phyloP scores from a whole-genome alignment of 2,113 vertebrate species.

The Phrynocephalus versicolor region DNA sequence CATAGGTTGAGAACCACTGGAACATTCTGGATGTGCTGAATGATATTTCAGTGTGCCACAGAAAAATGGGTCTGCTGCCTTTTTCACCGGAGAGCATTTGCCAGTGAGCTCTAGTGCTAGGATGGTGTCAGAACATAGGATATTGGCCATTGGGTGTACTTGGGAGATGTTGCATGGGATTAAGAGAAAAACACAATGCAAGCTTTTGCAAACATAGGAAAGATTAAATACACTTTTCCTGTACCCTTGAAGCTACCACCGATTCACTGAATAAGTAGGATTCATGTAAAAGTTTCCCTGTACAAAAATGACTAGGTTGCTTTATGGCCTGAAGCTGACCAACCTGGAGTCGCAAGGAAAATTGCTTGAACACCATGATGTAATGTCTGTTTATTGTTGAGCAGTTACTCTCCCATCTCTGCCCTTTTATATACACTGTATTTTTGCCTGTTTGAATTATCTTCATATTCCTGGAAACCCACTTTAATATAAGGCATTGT shows the following conservation, averaged over 20 bases:
- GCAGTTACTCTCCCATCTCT: conserved; percentile 25
- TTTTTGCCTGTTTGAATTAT: conserved; percentile 51
- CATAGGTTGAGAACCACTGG: too few species aligned
- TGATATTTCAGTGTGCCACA: too few species aligned
- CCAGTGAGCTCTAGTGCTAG: too few species aligned
- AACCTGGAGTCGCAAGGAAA: conserved; percentile 23
- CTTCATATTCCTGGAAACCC: conserved; percentile 41
- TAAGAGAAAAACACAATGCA: neutral
- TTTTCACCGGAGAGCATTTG: too few species aligned
- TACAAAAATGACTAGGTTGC: neutral
- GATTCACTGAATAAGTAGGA: neutral
- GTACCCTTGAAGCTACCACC: neutral
- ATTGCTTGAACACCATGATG: conserved; percentile 27
- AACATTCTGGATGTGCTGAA: too few species aligned
- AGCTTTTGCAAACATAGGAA: conserved; percentile 4
- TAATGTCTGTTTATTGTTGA: conserved; percentile 25
- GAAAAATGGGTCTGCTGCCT: too few species aligned
- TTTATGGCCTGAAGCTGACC: conserved; percentile 26
- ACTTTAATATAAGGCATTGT: conserved; percentile 54
- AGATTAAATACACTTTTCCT: conserved; percentile 15
- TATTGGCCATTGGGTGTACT: too few species aligned
- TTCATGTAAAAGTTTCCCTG: conserved; percentile 26
- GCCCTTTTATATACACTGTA: conserved; percentile 8
- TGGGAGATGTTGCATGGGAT: too few species aligned
- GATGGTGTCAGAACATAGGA: too few species aligned